Percentiles rank a stretch among this genome's conserved stretches.
Evolutionary conservation across 2,888 invertebrate species (phyloP).

Genomic region (Perithous albicinctus): DNA sequence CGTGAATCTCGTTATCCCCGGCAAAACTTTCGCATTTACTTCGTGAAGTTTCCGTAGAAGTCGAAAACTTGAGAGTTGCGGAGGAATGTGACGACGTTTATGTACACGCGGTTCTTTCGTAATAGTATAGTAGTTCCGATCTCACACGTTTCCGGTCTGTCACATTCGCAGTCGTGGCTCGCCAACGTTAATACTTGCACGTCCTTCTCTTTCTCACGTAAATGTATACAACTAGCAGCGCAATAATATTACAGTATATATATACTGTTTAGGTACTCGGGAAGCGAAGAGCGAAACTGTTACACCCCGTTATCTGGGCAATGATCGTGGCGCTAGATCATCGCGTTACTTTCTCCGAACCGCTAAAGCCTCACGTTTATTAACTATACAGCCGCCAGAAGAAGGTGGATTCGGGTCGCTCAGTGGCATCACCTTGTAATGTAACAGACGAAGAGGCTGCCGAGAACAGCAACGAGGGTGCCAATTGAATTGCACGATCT

Average conservation of each 20-base stretch:
- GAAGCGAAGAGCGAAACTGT: conserved; percentile 37
- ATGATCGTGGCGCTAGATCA: conserved; percentile 14
- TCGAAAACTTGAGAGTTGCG: conserved; percentile 17
- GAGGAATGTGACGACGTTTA: conserved; percentile 36
- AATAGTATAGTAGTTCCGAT: conserved; percentile 34
- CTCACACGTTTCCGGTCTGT: conserved; percentile 58
- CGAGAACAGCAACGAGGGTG: conserved; percentile 71
- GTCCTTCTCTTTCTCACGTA: conserved; percentile 21
- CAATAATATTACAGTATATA: conserved; percentile 19
- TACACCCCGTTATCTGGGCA: conserved; percentile 1
- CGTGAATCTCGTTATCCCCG: conserved; percentile 41
- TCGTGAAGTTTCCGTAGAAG: conserved; percentile 18
- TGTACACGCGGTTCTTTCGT: conserved; percentile 42
- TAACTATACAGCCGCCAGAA: conserved; percentile 75
- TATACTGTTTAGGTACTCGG: conserved; percentile 35
- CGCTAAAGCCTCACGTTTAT: conserved; percentile 60
- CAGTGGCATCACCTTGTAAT: conserved; percentile 81
- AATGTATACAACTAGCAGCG: background rate
- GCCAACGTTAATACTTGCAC: conserved; percentile 51
- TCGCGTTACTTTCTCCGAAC: conserved; percentile 65
- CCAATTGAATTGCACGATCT: conserved; percentile 74
- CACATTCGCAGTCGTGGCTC: conserved; percentile 67
- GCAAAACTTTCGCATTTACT: conserved; percentile 12
- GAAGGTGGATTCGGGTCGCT: conserved; percentile 60
- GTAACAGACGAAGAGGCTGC: conserved; percentile 74